Evolutionary conservation across 92 coral and sea anemone genomes (phyloP), one percentile per base, ranked within the genome.

Genomic region (Phenganax subtilis): DNA sequence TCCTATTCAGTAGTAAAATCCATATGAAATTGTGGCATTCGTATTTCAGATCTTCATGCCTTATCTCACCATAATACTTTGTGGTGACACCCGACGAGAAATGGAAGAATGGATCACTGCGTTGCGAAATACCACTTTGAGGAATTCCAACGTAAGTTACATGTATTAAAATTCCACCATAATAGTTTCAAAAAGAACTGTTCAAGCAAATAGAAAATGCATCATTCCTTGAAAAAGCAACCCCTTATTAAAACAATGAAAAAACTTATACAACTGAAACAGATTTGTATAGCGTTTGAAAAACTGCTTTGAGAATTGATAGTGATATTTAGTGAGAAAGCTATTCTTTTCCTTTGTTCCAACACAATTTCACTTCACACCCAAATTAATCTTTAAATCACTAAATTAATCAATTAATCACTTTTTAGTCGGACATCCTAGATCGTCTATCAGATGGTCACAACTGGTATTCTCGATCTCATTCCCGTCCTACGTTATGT

Each of bases 391-490:
- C 47, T 1, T 37, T 1, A 37, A 37, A 37, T 20, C 25, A 20
- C 25, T 20, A 20, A 20, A 20, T 20, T 20, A 20, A 20, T 20
- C 25, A 57, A 76, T 76, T 30, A 17, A 87, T 81, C 44, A 62
- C 82, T 84, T 71, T 90, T 89, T 94, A 92, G 82, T 85, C 97
- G 3, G 99, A 96, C 83, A 81, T 96, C 69, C 81, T 96, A 79
- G 99, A 96, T 75, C 91, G 87, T 56, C 75, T 96, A 37, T 88
- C 99, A 53, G 99, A 93, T 53, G 84, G 88, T 2, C 99, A 96
- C 60, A 92, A 96, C 88, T 96, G 99, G 99, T 96, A 96, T 80
- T 92, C 97, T 6, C 93, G 99, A 61, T 87, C 99, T 31, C 97
- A 96, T 74, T 80, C 90, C 15, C 89, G 93, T 54, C 96, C 99